Evolutionary conservation across 2,113 vertebrate genomes (phyloP), one percentile per base, ranked within the genome.

Genomic region (Lichenostomus cassidix): DNA sequence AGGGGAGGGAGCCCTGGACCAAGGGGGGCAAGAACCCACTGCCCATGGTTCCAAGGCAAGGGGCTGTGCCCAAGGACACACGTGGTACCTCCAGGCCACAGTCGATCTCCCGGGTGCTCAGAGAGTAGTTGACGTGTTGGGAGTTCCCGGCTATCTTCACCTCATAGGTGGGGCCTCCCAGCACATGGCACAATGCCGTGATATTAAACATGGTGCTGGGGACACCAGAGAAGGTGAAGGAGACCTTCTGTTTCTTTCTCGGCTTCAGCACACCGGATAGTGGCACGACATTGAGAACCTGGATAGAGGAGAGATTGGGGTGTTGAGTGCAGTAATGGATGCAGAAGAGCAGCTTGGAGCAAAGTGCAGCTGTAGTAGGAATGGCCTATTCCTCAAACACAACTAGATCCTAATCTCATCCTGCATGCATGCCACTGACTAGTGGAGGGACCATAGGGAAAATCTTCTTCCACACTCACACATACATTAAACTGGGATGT

Each of bases 241-340:
- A 93, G 41, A 99, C 93, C 16, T 63, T 52, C 94, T 98, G 98
- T 63, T 89, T 97, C 28, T 98, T 95, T 0, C 98, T 97, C 0
- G 99, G 99, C 77, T 71, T 92, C 81, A 99, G 94, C 24, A 83
- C 56, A 6, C 99, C 99, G 1, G 87, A 97, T 18, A 97, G 85
- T 0, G 99, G 99, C 78, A 97, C n/a, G 50, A 99, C 96, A 52
- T 98, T 98, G 65, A 99, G 99, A 18, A 98, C 97, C 99, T 99
- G 96, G 11, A 46, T 53, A n/a, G 2, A 82, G 55, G 29, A 39
- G 19, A 73, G 44, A 58, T 0, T 0, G 5, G 73, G 44, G 13
- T 5, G 24, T 8, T 1, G 1, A 33, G 49, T 6, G 3, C 19
- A 9, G 3, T 10, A 44, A 22, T 9, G 1, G 27, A 19, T 18